These are phyloP conservation scores for Megalops cyprinoides DNA, from an alignment of 2,797 vertebrate genomes.

Conservation along the genomic window DNA sequence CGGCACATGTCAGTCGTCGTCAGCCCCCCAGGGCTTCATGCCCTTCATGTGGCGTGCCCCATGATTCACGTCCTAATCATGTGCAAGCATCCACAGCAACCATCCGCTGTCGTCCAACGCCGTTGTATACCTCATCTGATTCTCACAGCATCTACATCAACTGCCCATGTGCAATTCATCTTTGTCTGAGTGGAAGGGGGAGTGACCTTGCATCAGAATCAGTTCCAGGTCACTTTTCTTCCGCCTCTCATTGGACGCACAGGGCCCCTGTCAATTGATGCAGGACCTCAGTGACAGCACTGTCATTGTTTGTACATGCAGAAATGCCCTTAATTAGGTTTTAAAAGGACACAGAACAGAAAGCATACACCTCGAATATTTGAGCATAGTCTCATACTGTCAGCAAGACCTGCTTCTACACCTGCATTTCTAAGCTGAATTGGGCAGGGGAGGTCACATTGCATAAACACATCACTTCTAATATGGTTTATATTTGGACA, in stretches of 20 bases:
- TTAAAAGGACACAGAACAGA: background rate
- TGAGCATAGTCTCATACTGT: background rate
- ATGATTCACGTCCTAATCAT: constrained; percentile 40
- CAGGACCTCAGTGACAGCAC: background rate
- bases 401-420: background rate
- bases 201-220: constrained; percentile 6
- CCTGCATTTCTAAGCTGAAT: too few species aligned
- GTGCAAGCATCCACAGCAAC: constrained; percentile 45
- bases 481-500: too few species aligned
- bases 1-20: background rate
- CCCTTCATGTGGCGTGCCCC: too few species aligned
- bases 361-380: too few species aligned
- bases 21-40: background rate
- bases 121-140: constrained; percentile 32
- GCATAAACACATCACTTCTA: too few species aligned
- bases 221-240: background rate
- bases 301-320: background rate
- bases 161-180: constrained; percentile 44
- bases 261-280: constrained; percentile 20
- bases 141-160: constrained; percentile 30
- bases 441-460: too few species aligned
- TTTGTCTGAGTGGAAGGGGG: background rate
- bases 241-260: background rate
- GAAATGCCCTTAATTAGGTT: background rate
- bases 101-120: constrained; percentile 33